A percentile compares a stretch with the other conserved stretches of the same genome.
These are phyloP conservation scores for Hydrochoerus hydrochaeris DNA, from an alignment of 2,113 vertebrate species.

Conservation along the genomic window DNA sequence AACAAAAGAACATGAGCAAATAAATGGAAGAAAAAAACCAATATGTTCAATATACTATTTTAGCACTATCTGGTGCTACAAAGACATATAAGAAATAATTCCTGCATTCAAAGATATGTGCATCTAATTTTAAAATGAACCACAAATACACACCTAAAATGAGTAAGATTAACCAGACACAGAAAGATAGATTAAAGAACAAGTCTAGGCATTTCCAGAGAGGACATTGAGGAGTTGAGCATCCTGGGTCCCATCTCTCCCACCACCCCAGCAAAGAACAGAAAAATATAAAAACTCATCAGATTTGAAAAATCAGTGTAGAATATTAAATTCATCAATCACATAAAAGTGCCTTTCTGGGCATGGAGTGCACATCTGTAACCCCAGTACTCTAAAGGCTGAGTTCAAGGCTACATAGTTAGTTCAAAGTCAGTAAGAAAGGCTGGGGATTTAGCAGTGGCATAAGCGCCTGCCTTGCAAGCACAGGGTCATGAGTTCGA, in stretches of 20 bases:
- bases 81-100: neutral
- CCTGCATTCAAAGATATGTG: neutral
- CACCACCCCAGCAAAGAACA: neutral
- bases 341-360: slow-evolving; percentile 44
- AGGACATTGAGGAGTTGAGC: too few relatives aligned
- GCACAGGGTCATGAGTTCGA: too few relatives aligned
- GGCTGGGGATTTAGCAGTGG: too few relatives aligned
- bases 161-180: slow-evolving; percentile 16
- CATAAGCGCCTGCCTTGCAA: too few relatives aligned
- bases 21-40: neutral
- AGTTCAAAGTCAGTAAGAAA: neutral
- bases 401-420: neutral
- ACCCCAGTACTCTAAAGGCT: neutral
- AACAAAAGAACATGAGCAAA: neutral
- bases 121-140: slow-evolving; percentile 37
- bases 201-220: neutral
- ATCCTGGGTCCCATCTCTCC: too few relatives aligned
- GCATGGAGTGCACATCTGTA: neutral
- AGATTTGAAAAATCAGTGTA: slow-evolving; percentile 25
- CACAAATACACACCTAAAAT: neutral
- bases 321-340: slow-evolving; percentile 38
- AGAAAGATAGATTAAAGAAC: neutral
- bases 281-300: neutral
- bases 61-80: neutral
- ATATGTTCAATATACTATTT: neutral